Evolutionary conservation across 2,113 vertebrate genomes (phyloP).

Genomic region (Daboia siamensis): DNA sequence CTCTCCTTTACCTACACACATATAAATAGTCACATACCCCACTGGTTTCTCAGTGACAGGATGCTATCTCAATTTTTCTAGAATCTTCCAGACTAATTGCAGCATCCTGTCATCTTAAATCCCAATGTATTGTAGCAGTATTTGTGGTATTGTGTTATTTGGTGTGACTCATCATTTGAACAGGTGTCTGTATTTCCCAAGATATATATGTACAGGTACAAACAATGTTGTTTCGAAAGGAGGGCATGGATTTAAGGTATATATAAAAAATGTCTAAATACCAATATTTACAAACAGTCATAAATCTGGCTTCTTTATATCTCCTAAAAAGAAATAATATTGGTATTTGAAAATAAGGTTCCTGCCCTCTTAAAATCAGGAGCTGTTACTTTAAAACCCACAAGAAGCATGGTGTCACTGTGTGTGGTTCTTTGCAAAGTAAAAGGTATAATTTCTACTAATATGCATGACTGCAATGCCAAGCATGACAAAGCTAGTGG

Average conservation of each 20-base stretch:
- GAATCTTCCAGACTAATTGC: constrained; percentile 58
- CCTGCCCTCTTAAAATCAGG: constrained; percentile 60
- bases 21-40: background rate
- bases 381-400: constrained; percentile 6
- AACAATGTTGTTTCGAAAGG: constrained; percentile 40
- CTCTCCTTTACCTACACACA: constrained; percentile 14
- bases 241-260: constrained; percentile 42
- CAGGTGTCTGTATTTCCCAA: constrained; percentile 74
- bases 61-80: constrained; percentile 55
- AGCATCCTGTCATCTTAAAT: constrained; percentile 62
- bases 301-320: background rate
- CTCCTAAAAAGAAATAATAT: background rate
- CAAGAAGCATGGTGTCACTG: constrained; percentile 45
- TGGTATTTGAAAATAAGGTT: constrained; percentile 28
- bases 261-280: background rate
- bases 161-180: constrained; percentile 65
- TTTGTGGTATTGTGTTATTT: constrained; percentile 67
- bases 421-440: background rate
- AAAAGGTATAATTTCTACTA: background rate
- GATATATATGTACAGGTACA: constrained; percentile 57
- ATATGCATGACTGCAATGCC: constrained; percentile 49
- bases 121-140: constrained; percentile 68
- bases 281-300: accelerated
- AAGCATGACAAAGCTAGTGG: background rate
- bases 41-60: constrained; percentile 40